These are phyloP conservation scores for Tachina lurida DNA, from an alignment of 2,888 invertebrate genomes.

Conservation along the genomic window DNA sequence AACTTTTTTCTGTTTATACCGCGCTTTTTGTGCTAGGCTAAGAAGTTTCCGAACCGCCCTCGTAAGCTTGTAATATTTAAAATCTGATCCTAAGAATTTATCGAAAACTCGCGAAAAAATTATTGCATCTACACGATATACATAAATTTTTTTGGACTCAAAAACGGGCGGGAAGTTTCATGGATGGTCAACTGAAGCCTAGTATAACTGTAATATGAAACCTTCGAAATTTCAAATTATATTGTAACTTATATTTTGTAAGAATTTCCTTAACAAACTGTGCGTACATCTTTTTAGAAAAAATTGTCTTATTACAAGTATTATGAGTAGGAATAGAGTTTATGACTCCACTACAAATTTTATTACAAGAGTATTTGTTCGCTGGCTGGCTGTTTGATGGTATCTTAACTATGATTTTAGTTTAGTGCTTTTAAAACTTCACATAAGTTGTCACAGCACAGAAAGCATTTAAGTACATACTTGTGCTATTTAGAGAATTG, in stretches of 20 bases:
- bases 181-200: too few relatives aligned
- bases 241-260: neutral
- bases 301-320: conserved; percentile 52
- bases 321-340: conserved; percentile 56
- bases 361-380: conserved; percentile 10
- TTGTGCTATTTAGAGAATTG: conserved; percentile 31
- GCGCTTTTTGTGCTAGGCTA: too few relatives aligned
- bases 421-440: conserved; percentile 46
- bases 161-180: too few relatives aligned
- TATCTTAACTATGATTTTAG: conserved; percentile 44
- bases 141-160: too few relatives aligned
- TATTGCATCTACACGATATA: too few relatives aligned
- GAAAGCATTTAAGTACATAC: conserved; percentile 13
- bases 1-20: too few relatives aligned
- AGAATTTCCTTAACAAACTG: neutral
- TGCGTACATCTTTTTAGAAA: conserved; percentile 35
- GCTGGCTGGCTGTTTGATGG: conserved; percentile 29
- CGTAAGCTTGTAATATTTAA: too few relatives aligned
- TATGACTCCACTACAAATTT: conserved; percentile 44
- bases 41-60: too few relatives aligned
- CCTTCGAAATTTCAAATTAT: too few relatives aligned
- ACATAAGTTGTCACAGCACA: conserved; percentile 23
- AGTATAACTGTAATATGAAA: too few relatives aligned
- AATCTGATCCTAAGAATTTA: too few relatives aligned
- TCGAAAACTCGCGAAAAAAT: too few relatives aligned